A percentile compares a stretch with the other conserved stretches of the same genome.
Conservation (phyloP, 2,113 vertebrate genomes). For the Pterocles gutturalis region DNA sequence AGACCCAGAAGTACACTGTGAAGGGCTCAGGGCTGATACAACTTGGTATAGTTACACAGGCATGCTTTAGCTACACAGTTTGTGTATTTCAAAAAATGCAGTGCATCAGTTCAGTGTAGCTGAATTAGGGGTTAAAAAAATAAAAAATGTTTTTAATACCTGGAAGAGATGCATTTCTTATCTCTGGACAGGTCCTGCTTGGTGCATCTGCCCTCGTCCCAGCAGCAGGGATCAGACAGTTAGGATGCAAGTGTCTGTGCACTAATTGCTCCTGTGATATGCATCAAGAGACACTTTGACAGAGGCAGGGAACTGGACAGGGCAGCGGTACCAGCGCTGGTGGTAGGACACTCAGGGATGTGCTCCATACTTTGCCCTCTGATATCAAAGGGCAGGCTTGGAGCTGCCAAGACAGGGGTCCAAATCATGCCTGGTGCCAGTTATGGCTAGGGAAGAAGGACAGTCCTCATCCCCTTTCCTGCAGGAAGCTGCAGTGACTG, state of each 20-base stretch:
- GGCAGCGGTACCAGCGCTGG: rapidly evolving
- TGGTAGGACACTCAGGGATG: too few relatives aligned
- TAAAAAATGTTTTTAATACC: background rate
- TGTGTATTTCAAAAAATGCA: background rate
- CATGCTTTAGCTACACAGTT: background rate
- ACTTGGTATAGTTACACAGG: background rate
- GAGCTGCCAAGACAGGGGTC: background rate
- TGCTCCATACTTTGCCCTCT: background rate
- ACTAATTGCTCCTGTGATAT: background rate
- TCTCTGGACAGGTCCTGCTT: background rate
- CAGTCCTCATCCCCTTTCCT: background rate
- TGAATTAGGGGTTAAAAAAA: background rate
- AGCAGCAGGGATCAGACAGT: rapidly evolving
- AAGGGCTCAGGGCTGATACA: background rate
- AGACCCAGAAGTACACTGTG: background rate
- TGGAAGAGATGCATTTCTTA: background rate
- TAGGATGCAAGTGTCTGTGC: background rate
- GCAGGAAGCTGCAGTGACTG: background rate
- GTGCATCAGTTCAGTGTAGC: background rate
- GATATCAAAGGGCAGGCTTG: background rate
- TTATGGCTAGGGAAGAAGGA: background rate
- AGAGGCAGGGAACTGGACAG: background rate
- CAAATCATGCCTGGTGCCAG: rapidly evolving
- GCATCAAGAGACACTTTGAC: background rate
- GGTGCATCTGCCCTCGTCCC: too few relatives aligned